Percentiles rank a stretch among this genome's conserved stretches.
Conservation (phyloP, 1,140 invertebrate genomes). For the Portunus trituberculatus region DNA sequence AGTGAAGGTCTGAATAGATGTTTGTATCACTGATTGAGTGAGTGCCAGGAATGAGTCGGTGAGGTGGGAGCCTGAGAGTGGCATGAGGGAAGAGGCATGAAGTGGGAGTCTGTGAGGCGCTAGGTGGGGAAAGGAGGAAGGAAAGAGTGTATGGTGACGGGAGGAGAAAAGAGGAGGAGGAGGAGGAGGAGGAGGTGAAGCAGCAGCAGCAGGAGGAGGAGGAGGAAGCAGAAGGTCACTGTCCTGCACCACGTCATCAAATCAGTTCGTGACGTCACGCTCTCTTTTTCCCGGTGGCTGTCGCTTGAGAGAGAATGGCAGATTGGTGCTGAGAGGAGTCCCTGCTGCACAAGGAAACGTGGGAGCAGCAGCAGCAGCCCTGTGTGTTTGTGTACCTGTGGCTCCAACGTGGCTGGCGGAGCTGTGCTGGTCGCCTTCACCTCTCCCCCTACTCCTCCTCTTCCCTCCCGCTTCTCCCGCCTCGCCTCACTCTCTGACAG, state of each 20-base stretch:
- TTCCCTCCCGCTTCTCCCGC: background rate
- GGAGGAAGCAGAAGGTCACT: conserved; percentile 57
- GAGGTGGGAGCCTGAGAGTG: background rate
- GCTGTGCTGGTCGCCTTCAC: conserved; percentile 52
- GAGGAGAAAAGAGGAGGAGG: conserved; percentile 14
- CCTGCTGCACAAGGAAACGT: background rate
- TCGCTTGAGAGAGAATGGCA: background rate
- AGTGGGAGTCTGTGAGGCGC: background rate
- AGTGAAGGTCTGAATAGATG: background rate
- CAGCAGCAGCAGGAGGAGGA: background rate
- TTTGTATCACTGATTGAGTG: background rate
- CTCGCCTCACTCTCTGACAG: conserved; percentile 41
- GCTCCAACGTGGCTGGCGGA: conserved; percentile 67
- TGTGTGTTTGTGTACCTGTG: conserved; percentile 52
- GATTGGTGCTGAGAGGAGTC: background rate
- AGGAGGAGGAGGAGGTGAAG: background rate
- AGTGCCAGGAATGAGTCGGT: background rate
- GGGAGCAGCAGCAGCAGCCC: conserved; percentile 4
- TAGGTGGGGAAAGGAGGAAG: background rate
- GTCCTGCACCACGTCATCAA: conserved; percentile 64
- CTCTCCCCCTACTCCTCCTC: background rate
- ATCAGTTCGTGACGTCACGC: conserved; percentile 44
- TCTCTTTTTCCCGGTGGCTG: background rate
- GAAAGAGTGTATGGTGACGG: conserved; percentile 29
- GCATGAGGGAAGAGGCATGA: background rate